Percentiles rank a stretch among this genome's conserved stretches.
Conservation (phyloP, 2,888 invertebrate species). For the Pseudococcus viburni region DNA sequence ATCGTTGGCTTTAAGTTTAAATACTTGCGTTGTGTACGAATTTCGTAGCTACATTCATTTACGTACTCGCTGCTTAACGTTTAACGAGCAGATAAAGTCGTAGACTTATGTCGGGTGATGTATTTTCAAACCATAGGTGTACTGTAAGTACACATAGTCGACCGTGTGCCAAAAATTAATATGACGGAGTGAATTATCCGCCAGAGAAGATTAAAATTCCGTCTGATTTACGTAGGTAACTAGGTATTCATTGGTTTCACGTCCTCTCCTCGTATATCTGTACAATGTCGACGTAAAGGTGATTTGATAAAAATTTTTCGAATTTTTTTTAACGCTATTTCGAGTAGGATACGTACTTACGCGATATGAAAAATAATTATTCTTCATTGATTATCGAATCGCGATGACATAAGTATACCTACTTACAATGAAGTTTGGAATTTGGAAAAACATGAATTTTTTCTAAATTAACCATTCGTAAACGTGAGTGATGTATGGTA, state of each 20-base stretch:
- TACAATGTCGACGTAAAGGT: neutral
- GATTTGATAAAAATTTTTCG: neutral
- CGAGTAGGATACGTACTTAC: no score
- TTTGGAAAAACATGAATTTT: no score
- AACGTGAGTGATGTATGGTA: no score
- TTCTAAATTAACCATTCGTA: no score
- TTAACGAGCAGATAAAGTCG: neutral
- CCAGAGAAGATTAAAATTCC: slow-evolving; percentile 33
- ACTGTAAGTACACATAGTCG: neutral
- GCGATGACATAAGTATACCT: no score
- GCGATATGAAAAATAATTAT: no score
- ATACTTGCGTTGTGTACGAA: neutral
- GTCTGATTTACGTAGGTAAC: neutral
- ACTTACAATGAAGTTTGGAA: no score
- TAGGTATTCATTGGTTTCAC: neutral
- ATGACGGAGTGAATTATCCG: neutral
- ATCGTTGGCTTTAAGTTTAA: neutral
- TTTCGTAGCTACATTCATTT: neutral
- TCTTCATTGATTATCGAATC: no score
- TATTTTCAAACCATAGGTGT: neutral
- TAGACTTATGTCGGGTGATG: slow-evolving; percentile 15
- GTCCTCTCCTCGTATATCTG: neutral
- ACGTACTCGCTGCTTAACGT: neutral
- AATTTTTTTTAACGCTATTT: neutral
- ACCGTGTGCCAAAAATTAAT: slow-evolving; percentile 41